A percentile compares a stretch with the other conserved stretches of the same genome.
Conservation (phyloP, 2,797 vertebrate genomes). For the Melanotaenia boesemani region DNA sequence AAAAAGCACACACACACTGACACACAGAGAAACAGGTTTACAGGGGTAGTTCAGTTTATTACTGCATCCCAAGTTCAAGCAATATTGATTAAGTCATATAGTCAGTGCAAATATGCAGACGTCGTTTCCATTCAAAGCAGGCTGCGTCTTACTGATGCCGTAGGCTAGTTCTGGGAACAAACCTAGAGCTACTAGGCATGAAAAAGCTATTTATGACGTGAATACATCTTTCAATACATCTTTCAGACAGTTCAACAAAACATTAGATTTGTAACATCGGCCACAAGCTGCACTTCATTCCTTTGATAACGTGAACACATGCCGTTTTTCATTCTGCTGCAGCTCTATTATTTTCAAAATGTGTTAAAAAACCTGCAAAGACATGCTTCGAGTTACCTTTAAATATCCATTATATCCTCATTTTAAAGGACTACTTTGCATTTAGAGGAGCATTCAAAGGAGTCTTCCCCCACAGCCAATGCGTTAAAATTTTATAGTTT, state of each 20-base stretch:
- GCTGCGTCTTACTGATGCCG: conserved; percentile 47
- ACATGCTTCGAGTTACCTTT: background rate
- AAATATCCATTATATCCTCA: background rate
- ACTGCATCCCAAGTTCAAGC: conserved; percentile 13
- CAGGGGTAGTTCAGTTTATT: conserved; percentile 48
- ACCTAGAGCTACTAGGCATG: conserved; percentile 10
- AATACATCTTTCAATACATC: conserved; percentile 6
- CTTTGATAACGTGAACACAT: conserved; percentile 21
- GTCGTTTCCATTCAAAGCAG: conserved; percentile 17
- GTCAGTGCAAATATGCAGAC: conserved; percentile 48
- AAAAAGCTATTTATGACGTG: background rate
- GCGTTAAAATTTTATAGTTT: background rate
- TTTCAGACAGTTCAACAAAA: conserved; percentile 3
- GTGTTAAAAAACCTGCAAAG: background rate
- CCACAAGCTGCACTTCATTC: conserved; percentile 10
- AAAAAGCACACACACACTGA: background rate
- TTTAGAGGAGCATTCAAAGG: background rate
- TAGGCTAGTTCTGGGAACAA: conserved; percentile 10
- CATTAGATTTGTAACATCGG: background rate
- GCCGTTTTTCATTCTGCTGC: background rate
- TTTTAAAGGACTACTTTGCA: conserved; percentile 1
- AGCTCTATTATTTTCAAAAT: conserved; percentile 5
- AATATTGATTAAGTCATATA: conserved; percentile 1
- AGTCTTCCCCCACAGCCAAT: no score
- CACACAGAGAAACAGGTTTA: background rate